Percentiles rank a stretch among this genome's conserved stretches.
Conservation (phyloP, 1,140 invertebrate genomes). For the Globodera ellingtonae region DNA sequence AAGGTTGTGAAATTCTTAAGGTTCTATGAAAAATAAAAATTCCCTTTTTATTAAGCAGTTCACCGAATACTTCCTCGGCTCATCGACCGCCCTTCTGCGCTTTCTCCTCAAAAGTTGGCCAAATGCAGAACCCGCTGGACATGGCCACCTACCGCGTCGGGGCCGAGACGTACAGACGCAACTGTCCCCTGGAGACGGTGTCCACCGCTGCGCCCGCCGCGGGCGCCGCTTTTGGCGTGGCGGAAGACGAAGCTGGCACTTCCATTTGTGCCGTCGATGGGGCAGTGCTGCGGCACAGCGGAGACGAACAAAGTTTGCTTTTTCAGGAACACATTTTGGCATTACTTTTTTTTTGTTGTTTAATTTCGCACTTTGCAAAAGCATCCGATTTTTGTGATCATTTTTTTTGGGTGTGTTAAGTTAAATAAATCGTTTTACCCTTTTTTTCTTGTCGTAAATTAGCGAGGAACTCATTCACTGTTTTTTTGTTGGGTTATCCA, state of each 20-base stretch:
- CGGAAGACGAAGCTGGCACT: neutral
- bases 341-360: neutral
- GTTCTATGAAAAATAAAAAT: neutral
- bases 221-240: neutral
- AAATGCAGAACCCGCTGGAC: constrained; percentile 25
- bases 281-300: neutral
- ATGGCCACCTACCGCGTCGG: constrained; percentile 18
- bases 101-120: neutral
- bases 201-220: constrained; percentile 12
- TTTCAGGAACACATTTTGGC: neutral
- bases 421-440: too few relatives aligned
- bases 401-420: too few relatives aligned
- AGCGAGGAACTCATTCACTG: too few relatives aligned
- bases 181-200: constrained; percentile 23
- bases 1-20: neutral
- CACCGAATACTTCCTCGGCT: neutral
- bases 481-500: too few relatives aligned
- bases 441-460: too few relatives aligned
- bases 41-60: neutral
- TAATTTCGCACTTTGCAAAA: neutral
- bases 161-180: constrained; percentile 21
- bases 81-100: neutral
- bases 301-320: neutral
- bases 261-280: neutral
- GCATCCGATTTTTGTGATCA: too few relatives aligned